Conservation (phyloP, 2,113 vertebrate species). For the Nycticorax nycticorax region DNA sequence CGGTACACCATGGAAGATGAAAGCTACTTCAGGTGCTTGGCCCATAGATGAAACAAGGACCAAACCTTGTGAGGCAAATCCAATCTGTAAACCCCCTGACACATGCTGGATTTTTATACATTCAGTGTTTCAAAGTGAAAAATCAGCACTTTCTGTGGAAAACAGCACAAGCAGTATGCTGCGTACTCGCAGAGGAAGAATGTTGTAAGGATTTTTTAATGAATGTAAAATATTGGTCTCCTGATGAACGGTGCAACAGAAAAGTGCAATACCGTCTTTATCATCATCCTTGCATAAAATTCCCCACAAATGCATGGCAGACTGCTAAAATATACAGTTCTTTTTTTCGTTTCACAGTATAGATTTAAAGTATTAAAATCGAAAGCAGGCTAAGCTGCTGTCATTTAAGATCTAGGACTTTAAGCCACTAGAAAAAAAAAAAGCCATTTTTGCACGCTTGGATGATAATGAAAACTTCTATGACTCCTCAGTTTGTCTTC, state of each 20-base stretch:
- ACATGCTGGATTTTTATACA: not conserved
- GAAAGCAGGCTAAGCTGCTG: constrained; percentile 61
- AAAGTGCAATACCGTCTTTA: not conserved
- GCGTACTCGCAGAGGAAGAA: not conserved
- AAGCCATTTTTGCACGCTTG: not conserved
- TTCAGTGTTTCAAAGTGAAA: not conserved
- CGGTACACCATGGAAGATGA: not conserved
- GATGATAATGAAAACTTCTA: constrained; percentile 5
- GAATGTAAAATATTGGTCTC: not conserved
- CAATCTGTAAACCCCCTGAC: not conserved
- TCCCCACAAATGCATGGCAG: not conserved
- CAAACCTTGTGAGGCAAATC: not conserved
- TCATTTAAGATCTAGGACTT: constrained; percentile 43
- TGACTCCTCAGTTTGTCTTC: not conserved
- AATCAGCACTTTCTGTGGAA: not conserved
- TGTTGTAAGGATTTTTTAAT: not conserved
- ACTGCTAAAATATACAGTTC: not conserved
- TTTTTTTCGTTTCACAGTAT: constrained; percentile 2
- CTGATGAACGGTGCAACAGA: not conserved
- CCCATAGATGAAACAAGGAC: not conserved
- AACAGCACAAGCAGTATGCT: not conserved
- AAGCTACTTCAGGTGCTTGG: not conserved
- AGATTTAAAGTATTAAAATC: constrained; percentile 45
- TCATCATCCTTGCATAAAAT: not conserved
- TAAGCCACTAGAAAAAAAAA: not conserved